Evolutionary conservation across 2,888 invertebrate species (phyloP), one percentile per base, ranked within the genome.

Genomic region (Amitus sp.): DNA sequence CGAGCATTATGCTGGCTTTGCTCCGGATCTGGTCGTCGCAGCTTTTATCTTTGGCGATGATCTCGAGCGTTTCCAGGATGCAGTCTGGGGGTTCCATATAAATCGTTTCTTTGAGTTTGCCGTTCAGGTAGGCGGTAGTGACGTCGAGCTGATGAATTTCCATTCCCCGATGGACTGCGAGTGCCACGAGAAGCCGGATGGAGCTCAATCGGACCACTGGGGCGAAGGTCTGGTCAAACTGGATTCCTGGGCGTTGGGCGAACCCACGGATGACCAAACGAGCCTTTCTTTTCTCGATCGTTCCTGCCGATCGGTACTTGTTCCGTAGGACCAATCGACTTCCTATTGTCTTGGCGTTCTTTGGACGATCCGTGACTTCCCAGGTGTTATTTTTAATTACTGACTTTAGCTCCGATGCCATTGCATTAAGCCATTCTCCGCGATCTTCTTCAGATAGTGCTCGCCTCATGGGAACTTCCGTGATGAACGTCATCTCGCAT

Each of bases 371-470:
- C 18, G 53, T 43, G 1, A 65, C 2, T 20, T 27, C 9, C 57
- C 61, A 65, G 1, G 50, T 61, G 3, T 57, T 28, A 10, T 50
- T 53, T 13, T 40, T 28, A 1, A 65, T 19, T 0, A 57, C 46
- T 1, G 57, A 42, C 9, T 18, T 40, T n/a, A 65, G 7, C 27
- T 60, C 64, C 1, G 17, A 18, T 9, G 28, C 47, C 43, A 61
- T 53, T 1, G 61, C 64, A 1, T 53, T 40, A 10, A 17, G 18
- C 61, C 64, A 61, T 13, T 61, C 57, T n/a, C 20, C 27, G 2
- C 27, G 23, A n/a, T 62, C 54, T 0, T 40, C 23, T 4, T 54
- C 37, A 6, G 50, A 13, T n/a, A 58, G 17, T 3, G 58, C 62
- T 23, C 53, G 45, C n/a, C 45, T 34, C 27, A 59, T 10, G 6